Conservation (phyloP, 2,113 vertebrate species). For the cat (Felis catus) region F.catus_Fca126_mat1.0 CM031413.1:108578001-108578500, state of each 20-base stretch:
- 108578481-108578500: not conserved
- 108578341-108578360: not conserved
- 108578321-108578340: not conserved
- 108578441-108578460: slow-evolving; percentile 17
- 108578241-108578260: not conserved
- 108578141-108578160: too few relatives aligned
- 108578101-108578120: too few relatives aligned
- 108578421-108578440: not conserved
- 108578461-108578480: not conserved
- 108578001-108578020: not conserved
- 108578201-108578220: not conserved
- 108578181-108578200: not conserved
- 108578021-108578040: too few relatives aligned
- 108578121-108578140: too few relatives aligned
- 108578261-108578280: not conserved
- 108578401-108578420: not conserved
- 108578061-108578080: too few relatives aligned
- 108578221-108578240: not conserved
- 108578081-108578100: too few relatives aligned
- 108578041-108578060: too few relatives aligned
- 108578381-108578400: not conserved
- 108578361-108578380: not conserved
- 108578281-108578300: not conserved
- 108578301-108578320: not conserved
- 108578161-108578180: too few relatives aligned